A percentile compares a stretch with the other conserved stretches of the same genome.
Evolutionary conservation across 2,888 invertebrate genomes (phyloP).

Genomic region (Invenusta paracnida): DNA sequence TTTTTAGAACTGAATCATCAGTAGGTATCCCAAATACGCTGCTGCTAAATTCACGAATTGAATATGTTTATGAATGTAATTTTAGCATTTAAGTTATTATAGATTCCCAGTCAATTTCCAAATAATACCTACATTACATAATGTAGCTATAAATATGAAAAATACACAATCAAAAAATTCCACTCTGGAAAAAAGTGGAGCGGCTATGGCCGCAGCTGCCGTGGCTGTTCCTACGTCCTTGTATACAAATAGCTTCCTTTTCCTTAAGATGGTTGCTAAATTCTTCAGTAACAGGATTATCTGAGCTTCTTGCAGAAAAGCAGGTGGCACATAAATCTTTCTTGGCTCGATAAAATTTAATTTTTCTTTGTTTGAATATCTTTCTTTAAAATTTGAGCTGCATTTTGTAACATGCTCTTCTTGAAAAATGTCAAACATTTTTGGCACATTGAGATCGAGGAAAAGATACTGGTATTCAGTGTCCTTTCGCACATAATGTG

Average conservation of each 20-base stretch:
- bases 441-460: too few relatives aligned
- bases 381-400: too few relatives aligned
- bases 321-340: neutral
- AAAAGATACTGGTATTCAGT: neutral
- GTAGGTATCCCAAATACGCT: too few relatives aligned
- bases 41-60: too few relatives aligned
- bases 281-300: neutral
- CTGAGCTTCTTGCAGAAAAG: neutral
- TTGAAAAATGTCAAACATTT: too few relatives aligned
- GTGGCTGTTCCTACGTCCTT: neutral
- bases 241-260: neutral
- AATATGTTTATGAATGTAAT: too few relatives aligned
- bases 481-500: neutral
- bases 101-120: neutral
- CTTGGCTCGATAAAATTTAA: neutral
- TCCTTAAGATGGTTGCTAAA: neutral
- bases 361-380: neutral
- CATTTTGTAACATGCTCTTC: too few relatives aligned
- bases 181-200: neutral
- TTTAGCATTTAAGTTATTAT: too few relatives aligned
- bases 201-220: neutral
- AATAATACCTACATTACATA: neutral
- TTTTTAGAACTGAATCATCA: too few relatives aligned
- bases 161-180: neutral
- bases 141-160: neutral